Base-by-base conservation (phyloP, 2,113 vertebrate species). In the Clarias gariepinus region DNA sequence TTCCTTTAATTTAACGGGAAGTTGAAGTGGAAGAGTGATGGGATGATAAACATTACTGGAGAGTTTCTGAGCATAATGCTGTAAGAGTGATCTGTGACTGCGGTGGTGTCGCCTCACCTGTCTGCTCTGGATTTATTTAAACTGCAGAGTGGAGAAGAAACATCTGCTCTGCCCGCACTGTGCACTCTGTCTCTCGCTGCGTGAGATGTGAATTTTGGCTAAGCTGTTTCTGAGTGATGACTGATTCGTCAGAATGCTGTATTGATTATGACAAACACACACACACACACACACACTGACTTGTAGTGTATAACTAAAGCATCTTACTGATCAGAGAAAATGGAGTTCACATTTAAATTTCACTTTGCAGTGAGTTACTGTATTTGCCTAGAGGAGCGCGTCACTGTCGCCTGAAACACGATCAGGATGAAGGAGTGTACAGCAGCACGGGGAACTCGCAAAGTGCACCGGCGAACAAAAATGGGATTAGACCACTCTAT, bases 401-500 rank as follows among this genome's bases (percentile, higher is more conserved):
- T 71, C 68, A 71, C 25, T 12, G 10, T 41, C 28, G 28, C 33
- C 36, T 74, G 71, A 47, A 52, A 74, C 71, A 3, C 10, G 10
- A 74, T 1, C 41, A 4, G 71, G 71, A 74, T 19, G 28, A 18
- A 73, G 69, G 69, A 73, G 33, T 4, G 33, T 73, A 21, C 33
- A 15, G 73, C 69, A 23, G 18, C 1, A 33, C 7, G 15, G 15
- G 28, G 66, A 33, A 33, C n/a, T 68, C 28, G 15, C 28, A 68
- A 6, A 19, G 30, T 30, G 28, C 63, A 69, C n/a, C 52, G 36
- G 19, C 36, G 68, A 33, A 58, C 1, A 36, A 15, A 36, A 83
- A 83, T 58, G 19, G 82, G 82, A 69, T 64, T 71, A 86, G 52
- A 82, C 21, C 33, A 63, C n/a, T 76, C 68, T 12, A 52, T 5